Evolutionary conservation across 2,113 vertebrate species (phyloP).

Genomic region (Ovibos moschatus): DNA sequence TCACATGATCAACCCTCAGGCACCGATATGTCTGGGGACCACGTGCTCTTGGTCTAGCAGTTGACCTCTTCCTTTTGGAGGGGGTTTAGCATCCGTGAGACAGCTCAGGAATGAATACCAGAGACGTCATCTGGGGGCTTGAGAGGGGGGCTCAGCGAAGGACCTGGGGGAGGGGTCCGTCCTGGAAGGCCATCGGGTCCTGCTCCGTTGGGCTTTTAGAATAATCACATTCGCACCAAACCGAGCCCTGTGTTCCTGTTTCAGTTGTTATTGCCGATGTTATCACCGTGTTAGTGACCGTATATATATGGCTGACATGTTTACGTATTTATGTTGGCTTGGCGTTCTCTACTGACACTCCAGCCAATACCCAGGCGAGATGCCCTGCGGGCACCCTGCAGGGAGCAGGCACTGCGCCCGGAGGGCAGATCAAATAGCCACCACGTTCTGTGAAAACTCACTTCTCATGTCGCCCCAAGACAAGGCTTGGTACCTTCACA

Average conservation of each 20-base stretch:
- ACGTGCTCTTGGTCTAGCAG: no score
- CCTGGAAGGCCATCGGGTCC: neutral
- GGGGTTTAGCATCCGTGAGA: neutral
- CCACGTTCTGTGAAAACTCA: neutral
- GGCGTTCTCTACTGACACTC: no score
- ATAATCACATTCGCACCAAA: neutral
- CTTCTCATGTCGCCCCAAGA: neutral
- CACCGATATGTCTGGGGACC: no score
- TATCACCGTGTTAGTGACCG: neutral
- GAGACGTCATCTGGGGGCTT: neutral
- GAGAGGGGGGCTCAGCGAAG: neutral
- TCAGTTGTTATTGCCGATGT: neutral
- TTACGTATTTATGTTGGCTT: neutral
- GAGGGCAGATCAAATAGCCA: neutral
- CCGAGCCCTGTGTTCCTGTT: neutral
- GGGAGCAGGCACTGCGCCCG: neutral
- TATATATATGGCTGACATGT: fast-evolving
- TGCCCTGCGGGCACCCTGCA: no score
- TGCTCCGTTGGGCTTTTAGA: neutral
- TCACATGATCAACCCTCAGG: no score
- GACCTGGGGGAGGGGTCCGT: neutral
- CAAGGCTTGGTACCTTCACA: neutral
- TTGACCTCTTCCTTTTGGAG: no score
- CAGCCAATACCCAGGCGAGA: fast-evolving
- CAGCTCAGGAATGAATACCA: neutral